A percentile compares a stretch with the other conserved stretches of the same genome.
Conservation (phyloP, 2,797 vertebrate genomes). For the Anguilla marmorata region DNA sequence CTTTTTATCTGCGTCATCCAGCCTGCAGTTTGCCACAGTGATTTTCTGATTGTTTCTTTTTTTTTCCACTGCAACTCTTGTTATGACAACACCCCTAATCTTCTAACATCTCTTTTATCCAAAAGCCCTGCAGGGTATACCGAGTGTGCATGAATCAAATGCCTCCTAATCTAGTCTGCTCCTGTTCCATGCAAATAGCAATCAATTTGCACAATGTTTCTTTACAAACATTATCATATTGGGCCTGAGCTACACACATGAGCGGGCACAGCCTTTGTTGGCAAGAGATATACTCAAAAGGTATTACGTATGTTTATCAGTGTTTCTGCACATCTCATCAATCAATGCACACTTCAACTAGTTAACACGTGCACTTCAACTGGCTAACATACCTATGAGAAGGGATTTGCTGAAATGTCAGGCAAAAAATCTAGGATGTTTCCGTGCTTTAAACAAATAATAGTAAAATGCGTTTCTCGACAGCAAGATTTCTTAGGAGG, state of each 20-base stretch:
- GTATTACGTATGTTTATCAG: background rate
- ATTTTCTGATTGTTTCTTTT: background rate
- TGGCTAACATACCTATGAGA: background rate
- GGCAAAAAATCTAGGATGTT: background rate
- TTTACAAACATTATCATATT: too few relatives aligned
- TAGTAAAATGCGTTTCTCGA: background rate
- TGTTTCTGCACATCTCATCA: background rate
- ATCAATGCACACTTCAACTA: background rate
- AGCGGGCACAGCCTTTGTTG: background rate
- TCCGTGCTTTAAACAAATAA: background rate
- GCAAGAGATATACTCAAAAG: background rate
- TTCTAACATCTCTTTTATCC: background rate
- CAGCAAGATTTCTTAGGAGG: background rate
- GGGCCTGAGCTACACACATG: background rate
- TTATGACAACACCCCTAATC: conserved; percentile 6
- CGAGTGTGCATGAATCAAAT: background rate
- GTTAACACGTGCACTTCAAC: background rate
- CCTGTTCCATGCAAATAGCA: background rate
- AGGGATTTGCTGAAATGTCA: background rate
- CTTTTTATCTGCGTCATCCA: background rate
- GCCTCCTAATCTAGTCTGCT: background rate
- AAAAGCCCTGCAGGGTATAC: background rate
- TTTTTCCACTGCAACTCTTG: background rate
- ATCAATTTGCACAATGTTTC: background rate
- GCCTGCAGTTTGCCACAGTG: background rate